phyloP scores from a whole-genome alignment of 2,888 invertebrate species.

The Agrochola lychnidis region DNA sequence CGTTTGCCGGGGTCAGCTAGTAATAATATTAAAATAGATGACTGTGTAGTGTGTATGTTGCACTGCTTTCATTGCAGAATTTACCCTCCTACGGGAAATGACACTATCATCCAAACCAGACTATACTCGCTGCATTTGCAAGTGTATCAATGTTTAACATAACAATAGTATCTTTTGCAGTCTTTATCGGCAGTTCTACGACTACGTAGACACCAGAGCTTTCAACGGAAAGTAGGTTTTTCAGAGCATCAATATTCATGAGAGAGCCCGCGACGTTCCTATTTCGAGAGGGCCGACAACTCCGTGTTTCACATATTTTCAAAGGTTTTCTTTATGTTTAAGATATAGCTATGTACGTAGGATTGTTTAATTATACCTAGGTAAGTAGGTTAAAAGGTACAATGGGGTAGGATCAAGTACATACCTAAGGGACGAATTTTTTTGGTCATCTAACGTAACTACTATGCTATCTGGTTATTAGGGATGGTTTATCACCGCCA shows the following conservation, averaged over 20 bases:
- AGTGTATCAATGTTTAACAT: conserved; percentile 59
- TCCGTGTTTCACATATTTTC: conserved; percentile 48
- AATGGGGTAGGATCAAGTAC: background rate
- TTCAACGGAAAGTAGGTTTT: conserved; percentile 63
- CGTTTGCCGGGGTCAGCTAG: too few relatives aligned
- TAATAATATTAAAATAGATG: background rate
- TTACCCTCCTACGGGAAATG: conserved; percentile 26
- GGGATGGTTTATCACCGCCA: too few relatives aligned
- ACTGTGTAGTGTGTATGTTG: background rate
- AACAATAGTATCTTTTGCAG: conserved; percentile 61
- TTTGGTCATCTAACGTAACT: too few relatives aligned
- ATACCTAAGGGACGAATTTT: too few relatives aligned
- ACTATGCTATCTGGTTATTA: too few relatives aligned
- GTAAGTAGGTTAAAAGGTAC: background rate
- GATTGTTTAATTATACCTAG: conserved; percentile 13
- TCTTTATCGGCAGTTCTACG: conserved; percentile 46
- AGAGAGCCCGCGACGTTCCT: conserved; percentile 62
- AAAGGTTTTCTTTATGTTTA: conserved; percentile 38
- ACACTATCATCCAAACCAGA: conserved; percentile 19
- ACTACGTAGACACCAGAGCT: conserved; percentile 52
- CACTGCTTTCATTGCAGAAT: background rate
- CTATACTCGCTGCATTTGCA: conserved; percentile 48
- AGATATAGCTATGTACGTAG: conserved; percentile 10
- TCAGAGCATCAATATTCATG: conserved; percentile 67
- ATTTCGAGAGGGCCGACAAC: conserved; percentile 49